phyloP scores from a whole-genome alignment of 2,797 vertebrate species.

The Nyctalus aviator region DNA sequence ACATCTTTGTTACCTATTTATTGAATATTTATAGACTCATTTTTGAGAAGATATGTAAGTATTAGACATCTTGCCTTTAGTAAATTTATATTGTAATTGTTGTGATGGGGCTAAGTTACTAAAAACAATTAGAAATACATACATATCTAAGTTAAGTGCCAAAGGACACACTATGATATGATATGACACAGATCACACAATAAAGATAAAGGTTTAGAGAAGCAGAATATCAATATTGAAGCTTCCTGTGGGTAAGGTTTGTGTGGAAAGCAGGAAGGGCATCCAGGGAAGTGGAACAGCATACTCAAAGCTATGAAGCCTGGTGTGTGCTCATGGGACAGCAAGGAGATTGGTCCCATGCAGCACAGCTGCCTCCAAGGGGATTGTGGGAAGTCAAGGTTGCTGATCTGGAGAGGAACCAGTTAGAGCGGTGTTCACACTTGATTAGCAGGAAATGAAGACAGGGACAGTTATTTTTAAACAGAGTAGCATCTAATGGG shows the following conservation, averaged over 20 bases:
- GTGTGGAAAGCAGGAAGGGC: not conserved
- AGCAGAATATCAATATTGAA: not conserved
- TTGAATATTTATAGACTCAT: conserved; percentile 9
- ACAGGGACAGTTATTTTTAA: not conserved
- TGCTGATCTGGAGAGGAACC: not conserved
- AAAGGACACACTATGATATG: not conserved
- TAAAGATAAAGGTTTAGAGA: not conserved
- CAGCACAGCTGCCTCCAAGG: not conserved
- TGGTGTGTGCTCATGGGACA: not conserved
- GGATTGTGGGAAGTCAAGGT: not conserved
- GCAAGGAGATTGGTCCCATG: not conserved
- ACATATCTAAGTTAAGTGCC: not conserved
- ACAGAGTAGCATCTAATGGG: not conserved
- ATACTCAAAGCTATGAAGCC: not conserved
- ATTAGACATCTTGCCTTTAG: not conserved
- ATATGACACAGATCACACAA: not conserved
- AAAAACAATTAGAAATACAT: conserved; percentile 5
- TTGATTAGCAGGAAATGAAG: not conserved
- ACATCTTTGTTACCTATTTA: conserved; percentile 21
- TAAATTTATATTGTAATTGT: conserved; percentile 32
- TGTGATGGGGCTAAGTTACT: not conserved
- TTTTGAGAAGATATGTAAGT: conserved; percentile 12
- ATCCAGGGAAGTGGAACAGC: not conserved
- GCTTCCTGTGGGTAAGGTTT: not conserved
- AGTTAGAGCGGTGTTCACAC: not conserved